Conservation (phyloP, 2,113 vertebrate species). For the Mohoua ochrocephala region DNA sequence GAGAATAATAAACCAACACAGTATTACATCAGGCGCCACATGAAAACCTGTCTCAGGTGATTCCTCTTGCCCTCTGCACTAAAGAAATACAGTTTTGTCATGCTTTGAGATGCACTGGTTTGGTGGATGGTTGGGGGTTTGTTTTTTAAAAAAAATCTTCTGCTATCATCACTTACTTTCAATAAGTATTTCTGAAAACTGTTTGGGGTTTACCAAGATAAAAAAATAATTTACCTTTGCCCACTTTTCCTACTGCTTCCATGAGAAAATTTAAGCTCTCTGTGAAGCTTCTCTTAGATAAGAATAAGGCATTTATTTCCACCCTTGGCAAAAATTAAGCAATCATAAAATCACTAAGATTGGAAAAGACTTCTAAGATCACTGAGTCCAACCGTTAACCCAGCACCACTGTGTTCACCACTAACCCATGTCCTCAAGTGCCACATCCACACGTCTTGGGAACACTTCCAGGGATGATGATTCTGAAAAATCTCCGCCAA, state of each 20-base stretch:
- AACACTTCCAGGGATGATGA: neutral
- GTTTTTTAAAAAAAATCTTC: neutral
- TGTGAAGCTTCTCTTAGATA: neutral
- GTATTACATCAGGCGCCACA: neutral
- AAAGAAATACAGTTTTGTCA: neutral
- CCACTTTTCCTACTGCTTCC: neutral
- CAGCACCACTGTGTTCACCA: neutral
- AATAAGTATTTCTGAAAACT: neutral
- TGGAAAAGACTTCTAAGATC: neutral
- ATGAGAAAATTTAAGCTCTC: neutral
- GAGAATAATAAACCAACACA: neutral
- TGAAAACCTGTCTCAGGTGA: neutral
- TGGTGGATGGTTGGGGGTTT: neutral
- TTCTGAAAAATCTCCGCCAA: neutral
- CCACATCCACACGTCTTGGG: neutral
- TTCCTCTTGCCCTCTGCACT: neutral
- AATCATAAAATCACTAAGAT: neutral
- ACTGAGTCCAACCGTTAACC: neutral
- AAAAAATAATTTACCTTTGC: neutral
- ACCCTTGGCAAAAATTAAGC: neutral
- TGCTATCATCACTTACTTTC: neutral
- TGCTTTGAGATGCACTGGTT: neutral
- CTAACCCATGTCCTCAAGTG: neutral
- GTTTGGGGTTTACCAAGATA: neutral
- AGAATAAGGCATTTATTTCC: neutral